Percentiles rank a stretch among this genome's conserved stretches.
Conservation (phyloP, 2,888 invertebrate genomes). For the Cheilosia urbana region DNA sequence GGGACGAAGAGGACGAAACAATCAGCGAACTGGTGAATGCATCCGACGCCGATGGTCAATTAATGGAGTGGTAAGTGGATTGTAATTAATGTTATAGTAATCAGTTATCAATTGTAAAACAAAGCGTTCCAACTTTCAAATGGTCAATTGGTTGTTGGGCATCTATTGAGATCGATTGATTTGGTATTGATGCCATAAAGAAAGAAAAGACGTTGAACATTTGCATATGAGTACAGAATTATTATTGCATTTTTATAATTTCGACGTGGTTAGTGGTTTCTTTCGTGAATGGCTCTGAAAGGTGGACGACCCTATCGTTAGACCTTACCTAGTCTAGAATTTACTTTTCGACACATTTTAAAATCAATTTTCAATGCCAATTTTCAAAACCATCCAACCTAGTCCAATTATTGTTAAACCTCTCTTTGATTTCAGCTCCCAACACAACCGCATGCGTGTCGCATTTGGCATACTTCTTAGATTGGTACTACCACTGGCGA, state of each 20-base stretch:
- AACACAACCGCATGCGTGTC: conserved; percentile 80
- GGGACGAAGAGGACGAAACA: conserved; percentile 79
- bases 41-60: conserved; percentile 76
- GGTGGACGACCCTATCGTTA: no score
- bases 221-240: neutral
- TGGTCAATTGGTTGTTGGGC: conserved; percentile 21
- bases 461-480: conserved; percentile 82
- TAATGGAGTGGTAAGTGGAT: conserved; percentile 79
- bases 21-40: conserved; percentile 79
- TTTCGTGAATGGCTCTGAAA: no score
- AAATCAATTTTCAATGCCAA: neutral
- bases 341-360: no score
- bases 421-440: conserved; percentile 76
- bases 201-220: neutral
- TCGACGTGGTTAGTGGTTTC: no score
- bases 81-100: conserved; percentile 1
- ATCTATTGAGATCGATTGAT: conserved; percentile 41
- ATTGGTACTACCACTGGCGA: conserved; percentile 81
- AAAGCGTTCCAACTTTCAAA: neutral
- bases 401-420: no score
- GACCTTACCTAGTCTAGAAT: no score
- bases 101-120: conserved; percentile 18
- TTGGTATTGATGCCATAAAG: conserved; percentile 5
- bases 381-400: no score
- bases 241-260: no score